These are phyloP conservation scores for Harmothoe impar DNA, from an alignment of 2,888 invertebrate species.

Conservation along the genomic window DNA sequence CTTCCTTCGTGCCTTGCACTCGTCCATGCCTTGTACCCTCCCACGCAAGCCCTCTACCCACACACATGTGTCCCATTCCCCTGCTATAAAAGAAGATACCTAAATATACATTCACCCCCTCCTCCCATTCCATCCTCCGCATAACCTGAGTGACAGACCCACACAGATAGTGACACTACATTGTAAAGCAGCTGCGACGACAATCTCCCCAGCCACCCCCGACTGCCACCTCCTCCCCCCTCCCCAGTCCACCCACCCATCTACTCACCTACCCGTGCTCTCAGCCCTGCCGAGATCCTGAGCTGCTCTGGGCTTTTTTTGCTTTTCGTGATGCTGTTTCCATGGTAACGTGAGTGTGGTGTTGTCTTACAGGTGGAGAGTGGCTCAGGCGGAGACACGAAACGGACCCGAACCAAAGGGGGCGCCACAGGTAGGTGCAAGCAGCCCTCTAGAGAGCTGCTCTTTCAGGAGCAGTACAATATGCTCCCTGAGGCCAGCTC, in stretches of 20 bases:
- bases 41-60: no score
- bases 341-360: constrained; percentile 55
- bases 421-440: constrained; percentile 42
- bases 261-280: neutral
- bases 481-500: no score
- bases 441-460: neutral
- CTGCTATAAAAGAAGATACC: neutral
- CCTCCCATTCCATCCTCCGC: neutral
- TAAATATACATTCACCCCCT: constrained; percentile 9
- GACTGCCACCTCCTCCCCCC: neutral
- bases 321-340: constrained; percentile 29
- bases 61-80: no score
- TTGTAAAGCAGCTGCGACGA: neutral
- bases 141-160: neutral
- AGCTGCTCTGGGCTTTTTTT: constrained; percentile 4
- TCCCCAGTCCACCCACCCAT: neutral
- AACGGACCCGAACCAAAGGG: constrained; percentile 49
- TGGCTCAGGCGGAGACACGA: constrained; percentile 51
- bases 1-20: no score
- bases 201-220: neutral
- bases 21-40: no score
- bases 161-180: neutral
- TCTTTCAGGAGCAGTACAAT: no score
- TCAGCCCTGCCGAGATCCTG: neutral
- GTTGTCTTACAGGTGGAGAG: constrained; percentile 58